Evolutionary conservation across 92 coral and sea anemone species (phyloP).

Genomic region (Zoanthus solanderi): DNA sequence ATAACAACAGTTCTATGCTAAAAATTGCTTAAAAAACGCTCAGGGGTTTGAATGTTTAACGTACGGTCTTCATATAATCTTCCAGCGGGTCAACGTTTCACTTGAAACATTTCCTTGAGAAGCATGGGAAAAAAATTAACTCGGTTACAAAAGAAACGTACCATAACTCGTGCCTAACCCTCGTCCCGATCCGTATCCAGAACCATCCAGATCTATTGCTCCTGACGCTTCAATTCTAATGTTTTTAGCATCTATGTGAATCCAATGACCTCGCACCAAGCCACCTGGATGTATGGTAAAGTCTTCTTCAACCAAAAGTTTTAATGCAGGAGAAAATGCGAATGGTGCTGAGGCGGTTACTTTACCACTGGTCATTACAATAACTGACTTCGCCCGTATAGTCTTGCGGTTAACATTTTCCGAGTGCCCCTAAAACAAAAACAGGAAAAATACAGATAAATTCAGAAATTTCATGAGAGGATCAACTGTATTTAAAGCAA

Average conservation of each 20-base stretch:
- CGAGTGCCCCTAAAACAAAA: slow-evolving; percentile 65
- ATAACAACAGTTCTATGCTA: too few relatives aligned
- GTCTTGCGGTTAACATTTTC: slow-evolving; percentile 48
- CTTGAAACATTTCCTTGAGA: too few relatives aligned
- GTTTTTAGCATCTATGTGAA: slow-evolving; percentile 54
- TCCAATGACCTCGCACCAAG: slow-evolving; percentile 57
- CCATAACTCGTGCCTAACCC: slow-evolving; percentile 74
- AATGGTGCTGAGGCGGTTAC: slow-evolving; percentile 48
- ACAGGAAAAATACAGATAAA: not conserved
- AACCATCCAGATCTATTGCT: slow-evolving; percentile 50
- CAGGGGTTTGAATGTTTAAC: too few relatives aligned
- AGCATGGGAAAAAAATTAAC: too few relatives aligned
- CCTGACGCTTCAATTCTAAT: slow-evolving; percentile 72
- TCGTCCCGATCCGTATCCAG: slow-evolving; percentile 49
- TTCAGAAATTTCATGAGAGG: not conserved
- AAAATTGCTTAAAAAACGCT: too few relatives aligned
- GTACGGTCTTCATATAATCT: too few relatives aligned
- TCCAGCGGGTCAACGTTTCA: too few relatives aligned
- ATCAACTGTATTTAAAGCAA: not conserved
- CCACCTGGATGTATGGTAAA: slow-evolving; percentile 74
- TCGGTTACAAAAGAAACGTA: slow-evolving; percentile 4
- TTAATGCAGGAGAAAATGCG: slow-evolving; percentile 49
- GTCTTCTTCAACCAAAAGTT: slow-evolving; percentile 56
- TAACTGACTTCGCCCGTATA: slow-evolving; percentile 56
- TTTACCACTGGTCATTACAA: slow-evolving; percentile 65